phyloP scores from a whole-genome alignment of 2,797 vertebrate genomes.

The Sebastes ruberrimus region DNA sequence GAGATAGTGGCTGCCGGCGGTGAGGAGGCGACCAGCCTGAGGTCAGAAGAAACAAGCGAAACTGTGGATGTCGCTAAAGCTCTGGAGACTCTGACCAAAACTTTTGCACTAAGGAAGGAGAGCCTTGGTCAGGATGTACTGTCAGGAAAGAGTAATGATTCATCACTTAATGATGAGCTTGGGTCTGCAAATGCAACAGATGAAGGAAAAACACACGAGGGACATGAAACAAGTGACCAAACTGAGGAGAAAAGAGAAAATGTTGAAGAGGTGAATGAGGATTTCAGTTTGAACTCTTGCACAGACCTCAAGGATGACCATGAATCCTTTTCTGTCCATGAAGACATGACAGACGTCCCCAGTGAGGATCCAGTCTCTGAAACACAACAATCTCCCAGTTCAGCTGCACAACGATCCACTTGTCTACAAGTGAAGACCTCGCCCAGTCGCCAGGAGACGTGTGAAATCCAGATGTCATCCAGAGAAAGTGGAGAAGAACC shows the following conservation, averaged over 20 bases:
- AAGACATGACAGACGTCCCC: conserved; percentile 2
- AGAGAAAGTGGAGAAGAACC: conserved; percentile 13
- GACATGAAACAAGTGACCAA: conserved; percentile 14
- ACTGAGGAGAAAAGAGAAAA: background rate
- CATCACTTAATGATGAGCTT: background rate
- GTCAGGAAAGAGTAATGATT: conserved; percentile 9
- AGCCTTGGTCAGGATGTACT: conserved; percentile 35
- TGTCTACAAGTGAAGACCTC: conserved; percentile 42
- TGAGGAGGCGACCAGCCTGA: conserved; percentile 23
- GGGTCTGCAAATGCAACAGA: background rate
- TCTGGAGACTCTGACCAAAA: conserved; percentile 69
- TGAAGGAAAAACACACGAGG: background rate
- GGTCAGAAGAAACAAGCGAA: conserved; percentile 39
- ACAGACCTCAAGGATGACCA: background rate
- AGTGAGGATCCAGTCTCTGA: conserved; percentile 1
- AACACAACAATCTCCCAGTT: background rate
- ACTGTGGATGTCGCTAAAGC: conserved; percentile 53
- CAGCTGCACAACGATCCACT: conserved; percentile 30
- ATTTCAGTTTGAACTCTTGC: background rate
- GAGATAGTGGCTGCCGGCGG: conserved; percentile 47
- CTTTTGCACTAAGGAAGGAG: conserved; percentile 63
- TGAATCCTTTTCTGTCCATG: background rate
- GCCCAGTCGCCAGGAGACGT: conserved; percentile 7
- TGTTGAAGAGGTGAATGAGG: conserved; percentile 1
- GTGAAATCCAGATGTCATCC: background rate